Percentiles rank a stretch among this genome's conserved stretches.
These are phyloP conservation scores for Melospiza georgiana DNA, from an alignment of 2,113 vertebrate genomes.

Conservation along the genomic window DNA sequence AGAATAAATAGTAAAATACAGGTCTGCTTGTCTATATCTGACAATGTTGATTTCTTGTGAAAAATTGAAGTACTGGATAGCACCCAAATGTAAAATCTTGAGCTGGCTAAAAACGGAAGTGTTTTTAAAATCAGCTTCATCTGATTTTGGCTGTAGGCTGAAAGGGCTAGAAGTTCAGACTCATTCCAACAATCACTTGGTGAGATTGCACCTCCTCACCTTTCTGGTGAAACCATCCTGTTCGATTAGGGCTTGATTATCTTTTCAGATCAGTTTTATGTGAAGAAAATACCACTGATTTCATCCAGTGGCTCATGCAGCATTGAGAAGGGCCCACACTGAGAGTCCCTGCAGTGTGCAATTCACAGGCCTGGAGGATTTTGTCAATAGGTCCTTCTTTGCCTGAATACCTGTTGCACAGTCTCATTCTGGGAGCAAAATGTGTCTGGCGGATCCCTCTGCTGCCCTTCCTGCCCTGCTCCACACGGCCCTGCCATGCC, in stretches of 20 bases:
- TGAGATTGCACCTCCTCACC: neutral
- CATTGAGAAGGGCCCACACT: neutral
- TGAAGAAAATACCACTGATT: neutral
- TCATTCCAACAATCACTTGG: neutral
- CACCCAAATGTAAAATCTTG: conserved; percentile 26
- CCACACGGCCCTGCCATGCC: rapidly evolving
- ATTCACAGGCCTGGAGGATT: neutral
- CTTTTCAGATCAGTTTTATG: neutral
- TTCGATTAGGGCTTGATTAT: neutral
- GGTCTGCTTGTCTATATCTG: conserved; percentile 2
- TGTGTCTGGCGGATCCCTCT: rapidly evolving
- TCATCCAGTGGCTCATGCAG: neutral
- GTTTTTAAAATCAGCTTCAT: conserved; percentile 9
- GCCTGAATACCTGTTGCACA: neutral
- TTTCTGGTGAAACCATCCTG: neutral
- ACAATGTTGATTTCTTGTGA: conserved; percentile 19
- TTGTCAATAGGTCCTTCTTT: neutral
- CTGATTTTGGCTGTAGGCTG: neutral
- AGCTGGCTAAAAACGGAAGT: neutral
- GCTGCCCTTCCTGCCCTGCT: neutral
- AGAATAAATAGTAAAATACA: conserved; percentile 26
- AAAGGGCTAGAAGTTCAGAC: neutral
- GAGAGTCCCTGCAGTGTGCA: neutral
- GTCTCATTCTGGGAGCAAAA: neutral
- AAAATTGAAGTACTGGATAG: conserved; percentile 44